Evolutionary conservation across 1,140 invertebrate genomes (phyloP).

Genomic region (Oreohelix idahoensis): DNA sequence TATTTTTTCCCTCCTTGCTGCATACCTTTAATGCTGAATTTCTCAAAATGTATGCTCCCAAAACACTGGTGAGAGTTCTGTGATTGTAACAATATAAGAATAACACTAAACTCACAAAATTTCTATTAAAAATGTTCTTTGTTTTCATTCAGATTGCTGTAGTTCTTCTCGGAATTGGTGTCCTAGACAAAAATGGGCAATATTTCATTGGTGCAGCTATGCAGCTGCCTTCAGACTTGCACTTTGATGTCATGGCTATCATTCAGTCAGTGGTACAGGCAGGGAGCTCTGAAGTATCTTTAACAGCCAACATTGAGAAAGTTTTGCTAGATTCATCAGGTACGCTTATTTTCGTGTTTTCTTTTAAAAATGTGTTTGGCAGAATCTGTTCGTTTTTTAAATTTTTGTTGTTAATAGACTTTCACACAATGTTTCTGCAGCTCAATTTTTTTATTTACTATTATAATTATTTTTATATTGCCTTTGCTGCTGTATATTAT

Average conservation of each 20-base stretch:
- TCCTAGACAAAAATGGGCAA: slow-evolving; percentile 35
- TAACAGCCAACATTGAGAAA: slow-evolving; percentile 26
- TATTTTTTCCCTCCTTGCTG: neutral
- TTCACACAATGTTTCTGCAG: too few species aligned
- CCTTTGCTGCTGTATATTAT: too few species aligned
- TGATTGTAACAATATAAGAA: neutral
- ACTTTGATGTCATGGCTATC: slow-evolving; percentile 19
- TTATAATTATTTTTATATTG: too few species aligned
- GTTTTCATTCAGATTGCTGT: slow-evolving; percentile 5
- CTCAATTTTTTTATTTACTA: too few species aligned
- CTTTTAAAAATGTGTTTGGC: too few species aligned
- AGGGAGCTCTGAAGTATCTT: slow-evolving; percentile 15
- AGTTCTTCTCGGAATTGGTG: slow-evolving; percentile 25
- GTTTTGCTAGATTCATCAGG: slow-evolving; percentile 16
- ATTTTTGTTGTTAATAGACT: too few species aligned
- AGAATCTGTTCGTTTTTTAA: too few species aligned
- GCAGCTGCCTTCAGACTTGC: slow-evolving; percentile 3
- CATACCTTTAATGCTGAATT: too few species aligned
- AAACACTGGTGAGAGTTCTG: too few species aligned
- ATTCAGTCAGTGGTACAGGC: slow-evolving; percentile 31
- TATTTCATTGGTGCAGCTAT: slow-evolving; percentile 7
- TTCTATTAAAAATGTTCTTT: neutral
- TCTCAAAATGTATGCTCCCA: neutral
- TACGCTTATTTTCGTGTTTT: neutral
- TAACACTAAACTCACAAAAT: neutral